Evolutionary conservation across 2,113 vertebrate species (phyloP).

Genomic region (Holacanthus passer): DNA sequence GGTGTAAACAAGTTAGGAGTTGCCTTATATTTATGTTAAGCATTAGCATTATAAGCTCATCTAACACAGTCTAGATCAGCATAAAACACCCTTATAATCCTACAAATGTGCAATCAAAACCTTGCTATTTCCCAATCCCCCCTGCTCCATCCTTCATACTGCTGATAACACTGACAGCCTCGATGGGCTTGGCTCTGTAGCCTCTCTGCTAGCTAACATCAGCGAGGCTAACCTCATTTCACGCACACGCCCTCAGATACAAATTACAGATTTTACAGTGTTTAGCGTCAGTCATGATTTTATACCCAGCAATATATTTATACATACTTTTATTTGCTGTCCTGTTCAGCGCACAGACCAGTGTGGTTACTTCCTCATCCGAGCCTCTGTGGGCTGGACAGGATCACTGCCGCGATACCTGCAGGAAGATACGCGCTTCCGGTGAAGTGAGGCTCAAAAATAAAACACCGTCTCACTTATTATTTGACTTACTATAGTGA

Average conservation of each 20-base stretch:
- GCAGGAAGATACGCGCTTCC: conserved; percentile 33
- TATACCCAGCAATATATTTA: background rate
- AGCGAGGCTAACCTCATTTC: background rate
- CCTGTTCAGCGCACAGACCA: conserved; percentile 24
- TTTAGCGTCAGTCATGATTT: background rate
- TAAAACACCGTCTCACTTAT: no score
- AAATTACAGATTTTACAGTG: background rate
- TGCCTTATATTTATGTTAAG: background rate
- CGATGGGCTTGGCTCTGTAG: conserved; percentile 57
- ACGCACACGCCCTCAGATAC: background rate
- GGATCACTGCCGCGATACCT: conserved; percentile 28
- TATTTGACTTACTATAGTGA: no score
- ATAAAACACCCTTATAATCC: rapidly evolving
- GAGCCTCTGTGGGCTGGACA: conserved; percentile 58
- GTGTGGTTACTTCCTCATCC: conserved; percentile 70
- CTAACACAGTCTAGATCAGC: background rate
- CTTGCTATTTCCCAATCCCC: conserved; percentile 1
- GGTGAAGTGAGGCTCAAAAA: background rate
- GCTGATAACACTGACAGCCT: conserved; percentile 30
- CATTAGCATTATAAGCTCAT: background rate
- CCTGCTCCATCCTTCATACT: conserved; percentile 52
- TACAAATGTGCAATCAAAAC: no score
- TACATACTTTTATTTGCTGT: conserved; percentile 50
- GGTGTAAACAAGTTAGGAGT: conserved; percentile 18
- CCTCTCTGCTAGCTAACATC: conserved; percentile 39